Evolutionary conservation across 2,888 invertebrate genomes (phyloP), one percentile per base, ranked within the genome.

Genomic region (Ophion ventricosus): DNA sequence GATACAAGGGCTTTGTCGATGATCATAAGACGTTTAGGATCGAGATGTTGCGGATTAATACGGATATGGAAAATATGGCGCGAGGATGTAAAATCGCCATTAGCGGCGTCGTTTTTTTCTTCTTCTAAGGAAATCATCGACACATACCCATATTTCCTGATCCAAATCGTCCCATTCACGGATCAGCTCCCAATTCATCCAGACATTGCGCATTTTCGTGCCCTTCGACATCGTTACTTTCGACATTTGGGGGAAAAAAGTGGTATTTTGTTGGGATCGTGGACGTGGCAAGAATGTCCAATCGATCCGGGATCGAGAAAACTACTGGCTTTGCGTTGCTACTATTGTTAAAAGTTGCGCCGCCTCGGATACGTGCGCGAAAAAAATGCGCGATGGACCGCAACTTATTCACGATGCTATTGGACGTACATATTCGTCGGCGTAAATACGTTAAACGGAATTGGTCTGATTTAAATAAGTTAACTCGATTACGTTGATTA

Each of bases 131-230:
- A 63, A 66, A 76, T 67, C 59, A 72, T 75, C 57, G 57, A 20
- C 35, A 90, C 92, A 80, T 92, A 92, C 92, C 92, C 92, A 92
- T 76, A 92, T 92, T 66, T 91, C 91, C 17, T 81, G 77, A 79
- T 91, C 85, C 83, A 92, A 84, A 70, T 87, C 85, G 64, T 89
- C 89, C 92, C 92, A 92, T 59, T 92, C 92, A 77, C 87, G 77
- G 86, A 90, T 89, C 83, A 92, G 86, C 20, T 88, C 86, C 63
- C 87, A 82, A 40, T 88, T 88, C 69, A 92, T 90, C 80, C 80
- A 76, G 56, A 84, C 79, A 79, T 91, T 91, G 17, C 91, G 87
- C 26, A 86, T 80, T 81, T 67, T 64, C n/a, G 82, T 23, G 8
- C 25, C 35, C 14, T 75, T 75, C 26, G 69, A 56, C 74, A 84